These are phyloP conservation scores for Patella vulgata DNA, from an alignment of 1,140 invertebrate species.

Conservation along the genomic window DNA sequence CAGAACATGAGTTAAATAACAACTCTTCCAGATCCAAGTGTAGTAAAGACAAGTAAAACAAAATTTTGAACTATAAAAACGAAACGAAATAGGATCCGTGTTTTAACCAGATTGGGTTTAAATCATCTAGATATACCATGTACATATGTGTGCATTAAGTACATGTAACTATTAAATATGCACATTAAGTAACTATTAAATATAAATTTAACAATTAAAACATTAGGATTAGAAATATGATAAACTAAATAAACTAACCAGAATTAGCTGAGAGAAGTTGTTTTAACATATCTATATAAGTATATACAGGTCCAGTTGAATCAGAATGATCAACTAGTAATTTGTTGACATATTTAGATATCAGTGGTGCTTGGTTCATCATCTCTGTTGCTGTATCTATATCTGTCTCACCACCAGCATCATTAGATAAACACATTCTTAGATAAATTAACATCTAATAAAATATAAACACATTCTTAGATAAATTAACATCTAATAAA, in stretches of 20 bases:
- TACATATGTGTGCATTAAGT: too few species aligned
- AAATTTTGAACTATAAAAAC: too few species aligned
- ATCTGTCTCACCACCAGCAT: conserved; percentile 58
- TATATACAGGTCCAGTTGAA: conserved; percentile 69
- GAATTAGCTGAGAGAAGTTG: conserved; percentile 72
- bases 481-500: conserved; percentile 78
- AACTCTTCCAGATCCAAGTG: too few species aligned
- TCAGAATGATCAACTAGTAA: conserved; percentile 70
- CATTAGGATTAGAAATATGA: neutral
- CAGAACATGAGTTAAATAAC: too few species aligned
- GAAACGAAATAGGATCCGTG: too few species aligned
- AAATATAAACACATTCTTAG: conserved; percentile 76
- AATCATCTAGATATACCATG: too few species aligned
- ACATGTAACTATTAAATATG: too few species aligned
- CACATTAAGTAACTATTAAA: too few species aligned
- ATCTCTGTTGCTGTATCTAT: conserved; percentile 34
- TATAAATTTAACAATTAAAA: too few species aligned
- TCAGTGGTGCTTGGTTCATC: conserved; percentile 51
- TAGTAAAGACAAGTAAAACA: too few species aligned
- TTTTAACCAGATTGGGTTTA: too few species aligned
- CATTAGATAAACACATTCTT: conserved; percentile 75
- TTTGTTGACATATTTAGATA: conserved; percentile 43
- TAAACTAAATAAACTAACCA: conserved; percentile 34
- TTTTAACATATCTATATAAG: conserved; percentile 76
- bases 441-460: conserved; percentile 80